Evolutionary conservation across 2,888 invertebrate species (phyloP).

Genomic region (Myathropa florea): DNA sequence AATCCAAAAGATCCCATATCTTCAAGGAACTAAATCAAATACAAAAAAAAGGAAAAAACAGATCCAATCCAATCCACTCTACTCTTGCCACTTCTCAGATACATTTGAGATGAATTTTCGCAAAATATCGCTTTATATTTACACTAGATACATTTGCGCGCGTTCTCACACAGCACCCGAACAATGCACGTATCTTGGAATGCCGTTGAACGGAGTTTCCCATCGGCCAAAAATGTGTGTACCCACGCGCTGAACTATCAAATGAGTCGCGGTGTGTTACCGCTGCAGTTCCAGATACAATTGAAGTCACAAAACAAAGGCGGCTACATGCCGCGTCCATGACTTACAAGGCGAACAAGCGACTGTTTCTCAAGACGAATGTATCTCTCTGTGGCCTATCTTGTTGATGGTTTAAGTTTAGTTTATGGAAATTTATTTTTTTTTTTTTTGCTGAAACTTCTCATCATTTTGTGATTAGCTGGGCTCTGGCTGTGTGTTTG

Average conservation of each 20-base stretch:
- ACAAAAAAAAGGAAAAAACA: neutral
- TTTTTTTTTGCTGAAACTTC: neutral
- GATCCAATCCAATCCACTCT: conserved; percentile 11
- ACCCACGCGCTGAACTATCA: neutral
- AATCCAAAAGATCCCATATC: neutral
- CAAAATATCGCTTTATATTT: conserved; percentile 48
- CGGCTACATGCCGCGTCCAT: conserved; percentile 23
- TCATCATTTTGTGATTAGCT: neutral
- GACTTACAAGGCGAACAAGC: conserved; percentile 44
- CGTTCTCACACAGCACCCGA: neutral
- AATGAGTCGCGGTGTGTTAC: no score
- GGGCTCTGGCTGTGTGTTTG: no score
- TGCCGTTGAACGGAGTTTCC: neutral
- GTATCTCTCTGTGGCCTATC: neutral
- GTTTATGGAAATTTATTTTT: neutral
- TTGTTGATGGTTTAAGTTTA: no score
- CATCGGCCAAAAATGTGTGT: neutral
- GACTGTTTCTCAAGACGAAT: conserved; percentile 12
- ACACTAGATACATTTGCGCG: conserved; percentile 26
- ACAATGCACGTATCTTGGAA: neutral
- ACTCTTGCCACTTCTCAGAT: conserved; percentile 39
- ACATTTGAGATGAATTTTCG: conserved; percentile 53
- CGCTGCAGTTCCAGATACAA: neutral
- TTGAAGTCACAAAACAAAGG: conserved; percentile 22
- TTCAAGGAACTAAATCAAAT: no score